Evolutionary conservation across 2,113 vertebrate species (phyloP).

Genomic region (Protobothrops mucrosquamatus): DNA sequence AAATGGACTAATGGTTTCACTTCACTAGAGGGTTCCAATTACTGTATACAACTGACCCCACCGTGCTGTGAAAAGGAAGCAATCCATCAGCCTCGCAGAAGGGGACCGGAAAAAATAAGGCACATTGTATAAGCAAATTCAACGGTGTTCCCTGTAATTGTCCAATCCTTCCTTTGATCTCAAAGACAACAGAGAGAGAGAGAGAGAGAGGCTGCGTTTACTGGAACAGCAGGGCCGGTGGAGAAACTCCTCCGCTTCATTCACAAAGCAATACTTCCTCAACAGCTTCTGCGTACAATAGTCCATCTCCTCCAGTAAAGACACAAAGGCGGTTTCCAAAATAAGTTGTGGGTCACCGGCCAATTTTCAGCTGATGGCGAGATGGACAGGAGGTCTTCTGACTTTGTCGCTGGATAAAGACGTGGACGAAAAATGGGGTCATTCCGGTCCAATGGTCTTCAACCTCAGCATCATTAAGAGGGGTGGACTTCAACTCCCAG

Average conservation of each 20-base stretch:
- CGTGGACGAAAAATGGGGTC: not conserved
- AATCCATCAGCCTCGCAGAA: slow-evolving; percentile 45
- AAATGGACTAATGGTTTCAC: slow-evolving; percentile 39
- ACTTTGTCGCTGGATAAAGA: not conserved
- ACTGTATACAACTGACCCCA: not conserved
- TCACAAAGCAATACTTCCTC: slow-evolving; percentile 33
- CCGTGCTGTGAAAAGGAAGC: slow-evolving; percentile 43
- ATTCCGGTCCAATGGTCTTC: too few species aligned
- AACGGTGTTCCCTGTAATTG: slow-evolving; percentile 49
- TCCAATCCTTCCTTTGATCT: slow-evolving; percentile 43
- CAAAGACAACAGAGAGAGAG: not conserved
- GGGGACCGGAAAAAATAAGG: slow-evolving; percentile 51
- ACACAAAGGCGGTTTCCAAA: slow-evolving; percentile 37
- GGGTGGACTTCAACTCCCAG: too few species aligned
- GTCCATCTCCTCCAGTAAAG: not conserved
- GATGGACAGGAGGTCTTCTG: not conserved
- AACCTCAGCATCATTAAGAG: too few species aligned
- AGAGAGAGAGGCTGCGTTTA: slow-evolving; percentile 17
- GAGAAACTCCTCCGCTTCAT: slow-evolving; percentile 11
- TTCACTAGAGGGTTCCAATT: slow-evolving; percentile 33
- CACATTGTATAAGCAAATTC: slow-evolving; percentile 47
- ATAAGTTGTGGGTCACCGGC: not conserved
- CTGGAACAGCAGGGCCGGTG: fast-evolving
- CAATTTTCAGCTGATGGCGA: not conserved
- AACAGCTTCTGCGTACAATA: slow-evolving; percentile 49